Percentiles rank a stretch among this genome's conserved stretches.
Conservation (phyloP, 2,797 vertebrate species). For the Dromococcyx pavoninus region DNA sequence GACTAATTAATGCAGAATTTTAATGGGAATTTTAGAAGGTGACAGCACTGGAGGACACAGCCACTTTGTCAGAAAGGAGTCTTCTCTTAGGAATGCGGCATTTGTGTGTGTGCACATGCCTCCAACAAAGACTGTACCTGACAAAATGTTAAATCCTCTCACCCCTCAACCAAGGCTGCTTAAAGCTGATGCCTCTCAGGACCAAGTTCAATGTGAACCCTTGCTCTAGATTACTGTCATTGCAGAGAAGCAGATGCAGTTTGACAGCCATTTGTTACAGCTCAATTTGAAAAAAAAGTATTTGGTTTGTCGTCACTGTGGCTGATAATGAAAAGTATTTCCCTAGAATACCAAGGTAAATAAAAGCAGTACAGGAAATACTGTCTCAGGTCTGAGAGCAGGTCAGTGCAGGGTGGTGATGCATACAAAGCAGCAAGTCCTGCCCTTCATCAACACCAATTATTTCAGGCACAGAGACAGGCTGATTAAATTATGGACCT, state of each 20-base stretch:
- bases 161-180: neutral
- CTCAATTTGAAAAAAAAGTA: neutral
- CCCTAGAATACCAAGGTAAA: neutral
- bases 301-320: neutral
- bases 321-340: neutral
- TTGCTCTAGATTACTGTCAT: neutral
- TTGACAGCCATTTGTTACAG: neutral
- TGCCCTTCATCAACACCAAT: constrained; percentile 13
- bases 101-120: no score
- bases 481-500: neutral
- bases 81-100: neutral
- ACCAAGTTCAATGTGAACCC: neutral
- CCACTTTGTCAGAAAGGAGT: neutral
- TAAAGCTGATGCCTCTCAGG: neutral
- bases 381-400: neutral
- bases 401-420: neutral
- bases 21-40: neutral
- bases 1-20: neutral
- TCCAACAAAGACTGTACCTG: neutral
- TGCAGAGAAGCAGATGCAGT: neutral
- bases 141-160: neutral
- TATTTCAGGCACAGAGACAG: neutral
- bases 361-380: neutral
- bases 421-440: neutral
- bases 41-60: neutral